A percentile compares a stretch with the other conserved stretches of the same genome.
These are phyloP conservation scores for Rhadinocentrus ornatus DNA, from an alignment of 2,797 vertebrate species.

Conservation along the genomic window DNA sequence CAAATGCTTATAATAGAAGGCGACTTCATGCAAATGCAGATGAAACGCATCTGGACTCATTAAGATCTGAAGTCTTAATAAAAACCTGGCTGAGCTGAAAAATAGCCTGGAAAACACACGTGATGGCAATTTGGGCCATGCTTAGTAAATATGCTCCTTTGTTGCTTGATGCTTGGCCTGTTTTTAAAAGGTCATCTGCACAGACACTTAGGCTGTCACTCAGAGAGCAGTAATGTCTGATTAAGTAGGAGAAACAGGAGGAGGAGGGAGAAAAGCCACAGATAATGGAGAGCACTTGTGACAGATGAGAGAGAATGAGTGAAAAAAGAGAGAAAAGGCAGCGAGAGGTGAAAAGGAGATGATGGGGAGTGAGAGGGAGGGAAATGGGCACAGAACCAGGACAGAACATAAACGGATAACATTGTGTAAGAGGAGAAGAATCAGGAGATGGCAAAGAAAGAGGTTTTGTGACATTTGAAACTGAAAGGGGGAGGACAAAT, in stretches of 20 bases:
- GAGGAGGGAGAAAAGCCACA: conserved; percentile 6
- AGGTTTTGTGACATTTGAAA: conserved; percentile 35
- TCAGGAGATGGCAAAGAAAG: conserved; percentile 18
- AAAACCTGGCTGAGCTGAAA: conserved; percentile 1
- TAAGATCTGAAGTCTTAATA: conserved; percentile 8
- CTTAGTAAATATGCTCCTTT: background rate
- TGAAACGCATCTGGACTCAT: conserved; percentile 1
- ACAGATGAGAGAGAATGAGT: conserved; percentile 23
- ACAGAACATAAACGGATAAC: conserved; percentile 1
- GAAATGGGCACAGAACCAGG: conserved; percentile 3
- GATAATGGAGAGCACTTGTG: background rate
- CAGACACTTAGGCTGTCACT: conserved; percentile 22
- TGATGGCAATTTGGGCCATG: background rate
- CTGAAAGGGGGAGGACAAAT: conserved; percentile 28
- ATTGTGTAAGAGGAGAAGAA: conserved; percentile 39
- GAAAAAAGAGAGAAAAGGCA: conserved; percentile 5
- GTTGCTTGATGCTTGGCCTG: conserved; percentile 7
- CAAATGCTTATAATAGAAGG: background rate
- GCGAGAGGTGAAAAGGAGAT: conserved; percentile 3
- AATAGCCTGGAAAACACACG: background rate
- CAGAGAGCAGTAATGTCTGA: conserved; percentile 32
- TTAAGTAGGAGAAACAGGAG: conserved; percentile 9
- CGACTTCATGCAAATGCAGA: conserved; percentile 11
- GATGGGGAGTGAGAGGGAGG: conserved; percentile 3
- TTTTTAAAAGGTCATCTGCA: conserved; percentile 12